Percentiles rank a stretch among this genome's conserved stretches.
These are phyloP conservation scores for Petrocephalus sullivani DNA, from an alignment of 2,797 vertebrate species.

Conservation along the genomic window DNA sequence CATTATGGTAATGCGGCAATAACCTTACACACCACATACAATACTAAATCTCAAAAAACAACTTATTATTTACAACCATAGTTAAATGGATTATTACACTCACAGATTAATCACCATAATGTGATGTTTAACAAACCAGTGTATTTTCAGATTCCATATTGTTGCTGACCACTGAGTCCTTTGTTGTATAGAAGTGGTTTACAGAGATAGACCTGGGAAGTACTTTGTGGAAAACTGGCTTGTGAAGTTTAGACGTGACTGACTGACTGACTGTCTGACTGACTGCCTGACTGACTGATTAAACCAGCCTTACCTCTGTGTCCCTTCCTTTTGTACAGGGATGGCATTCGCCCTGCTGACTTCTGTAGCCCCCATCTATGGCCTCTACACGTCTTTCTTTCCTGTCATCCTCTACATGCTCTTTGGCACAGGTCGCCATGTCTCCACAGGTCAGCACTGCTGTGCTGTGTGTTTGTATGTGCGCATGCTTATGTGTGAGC, in stretches of 20 bases:
- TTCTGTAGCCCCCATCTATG: conserved; percentile 82
- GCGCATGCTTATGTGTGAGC: background rate
- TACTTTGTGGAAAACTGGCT: background rate
- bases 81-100: background rate
- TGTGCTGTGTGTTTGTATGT: background rate
- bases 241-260: background rate
- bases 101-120: background rate
- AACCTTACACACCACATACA: background rate
- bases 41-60: background rate
- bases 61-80: background rate
- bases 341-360: conserved; percentile 90
- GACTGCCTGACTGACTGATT: background rate
- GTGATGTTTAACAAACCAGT: background rate
- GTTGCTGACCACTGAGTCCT: background rate
- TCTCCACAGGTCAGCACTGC: conserved; percentile 76
- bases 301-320: background rate
- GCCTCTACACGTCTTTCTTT: conserved; percentile 90
- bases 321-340: conserved; percentile 52
- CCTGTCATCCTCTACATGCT: conserved; percentile 82
- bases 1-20: no score
- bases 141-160: no score
- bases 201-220: background rate
- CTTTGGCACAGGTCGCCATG: conserved; percentile 82
- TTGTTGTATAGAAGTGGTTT: background rate
- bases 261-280: no score